A percentile compares a stretch with the other conserved stretches of the same genome.
These are phyloP conservation scores for Cryptus viduatorius DNA, from an alignment of 2,888 invertebrate genomes.

Conservation along the genomic window DNA sequence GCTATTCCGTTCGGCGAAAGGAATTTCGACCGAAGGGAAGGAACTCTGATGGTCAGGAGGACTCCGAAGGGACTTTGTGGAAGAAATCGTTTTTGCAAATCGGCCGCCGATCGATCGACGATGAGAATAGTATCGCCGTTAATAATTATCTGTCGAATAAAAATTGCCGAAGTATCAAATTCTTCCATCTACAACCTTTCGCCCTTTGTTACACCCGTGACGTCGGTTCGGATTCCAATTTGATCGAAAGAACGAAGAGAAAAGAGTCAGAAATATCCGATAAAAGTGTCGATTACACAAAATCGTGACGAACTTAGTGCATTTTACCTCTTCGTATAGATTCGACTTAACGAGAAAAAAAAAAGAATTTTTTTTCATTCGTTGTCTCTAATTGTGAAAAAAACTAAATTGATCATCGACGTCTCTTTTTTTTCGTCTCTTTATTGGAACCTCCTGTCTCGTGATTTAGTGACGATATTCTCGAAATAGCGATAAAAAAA, in stretches of 20 bases:
- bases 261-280: conserved; percentile 4
- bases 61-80: conserved; percentile 19
- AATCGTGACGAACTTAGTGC: background rate
- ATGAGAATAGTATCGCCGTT: conserved; percentile 10
- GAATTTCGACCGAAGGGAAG: conserved; percentile 12
- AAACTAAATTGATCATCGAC: background rate
- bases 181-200: background rate
- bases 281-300: background rate
- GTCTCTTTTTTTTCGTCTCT: background rate
- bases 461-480: background rate
- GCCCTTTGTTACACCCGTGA: background rate
- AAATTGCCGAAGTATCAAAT: background rate
- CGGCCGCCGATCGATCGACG: background rate
- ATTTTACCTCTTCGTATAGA: background rate
- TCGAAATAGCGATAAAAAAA: background rate
- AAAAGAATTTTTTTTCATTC: background rate
- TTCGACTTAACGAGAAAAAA: no score
- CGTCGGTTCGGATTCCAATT: background rate
- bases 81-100: background rate
- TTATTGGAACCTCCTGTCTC: background rate
- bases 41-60: conserved; percentile 18
- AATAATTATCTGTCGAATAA: background rate
- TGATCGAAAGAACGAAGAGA: background rate
- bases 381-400: background rate
- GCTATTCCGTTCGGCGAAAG: background rate